A percentile compares a stretch with the other conserved stretches of the same genome.
Evolutionary conservation across 2,888 invertebrate genomes (phyloP).

Genomic region (Atethmia centrago): DNA sequence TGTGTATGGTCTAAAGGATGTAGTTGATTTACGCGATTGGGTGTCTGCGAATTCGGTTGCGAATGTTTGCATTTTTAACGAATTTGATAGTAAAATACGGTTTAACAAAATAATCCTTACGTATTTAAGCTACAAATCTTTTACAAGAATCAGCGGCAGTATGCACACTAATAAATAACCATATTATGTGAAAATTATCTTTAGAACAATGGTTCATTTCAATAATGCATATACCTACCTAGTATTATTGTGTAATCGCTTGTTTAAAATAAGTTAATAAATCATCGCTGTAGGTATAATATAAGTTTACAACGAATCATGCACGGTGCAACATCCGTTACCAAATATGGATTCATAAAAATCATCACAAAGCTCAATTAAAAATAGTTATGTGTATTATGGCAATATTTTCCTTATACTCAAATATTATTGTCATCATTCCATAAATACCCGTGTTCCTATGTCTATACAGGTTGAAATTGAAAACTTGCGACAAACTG

Average conservation of each 20-base stretch:
- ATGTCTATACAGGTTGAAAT: too few species aligned
- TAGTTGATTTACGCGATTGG: conserved; percentile 40
- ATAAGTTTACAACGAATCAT: not conserved
- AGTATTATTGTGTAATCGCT: not conserved
- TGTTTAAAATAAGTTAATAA: not conserved
- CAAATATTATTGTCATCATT: not conserved
- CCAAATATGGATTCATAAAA: conserved; percentile 4
- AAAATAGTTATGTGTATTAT: not conserved
- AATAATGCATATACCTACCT: not conserved
- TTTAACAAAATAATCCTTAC: not conserved
- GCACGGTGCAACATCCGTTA: too few species aligned
- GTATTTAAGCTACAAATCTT: not conserved
- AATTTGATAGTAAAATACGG: not conserved
- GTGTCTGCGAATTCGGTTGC: not conserved
- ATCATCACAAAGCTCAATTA: too few species aligned
- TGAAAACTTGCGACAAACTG: too few species aligned
- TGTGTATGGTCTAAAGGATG: conserved; percentile 48
- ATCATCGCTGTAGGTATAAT: not conserved
- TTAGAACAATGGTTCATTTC: conserved; percentile 9
- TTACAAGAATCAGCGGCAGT: too few species aligned
- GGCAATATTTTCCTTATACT: conserved; percentile 1
- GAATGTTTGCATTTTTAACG: not conserved
- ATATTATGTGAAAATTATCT: not conserved
- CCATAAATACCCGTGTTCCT: not conserved
- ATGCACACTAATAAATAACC: not conserved